These are phyloP conservation scores for Stictocephala bisonia DNA, from an alignment of 2,888 invertebrate genomes.

Conservation along the genomic window DNA sequence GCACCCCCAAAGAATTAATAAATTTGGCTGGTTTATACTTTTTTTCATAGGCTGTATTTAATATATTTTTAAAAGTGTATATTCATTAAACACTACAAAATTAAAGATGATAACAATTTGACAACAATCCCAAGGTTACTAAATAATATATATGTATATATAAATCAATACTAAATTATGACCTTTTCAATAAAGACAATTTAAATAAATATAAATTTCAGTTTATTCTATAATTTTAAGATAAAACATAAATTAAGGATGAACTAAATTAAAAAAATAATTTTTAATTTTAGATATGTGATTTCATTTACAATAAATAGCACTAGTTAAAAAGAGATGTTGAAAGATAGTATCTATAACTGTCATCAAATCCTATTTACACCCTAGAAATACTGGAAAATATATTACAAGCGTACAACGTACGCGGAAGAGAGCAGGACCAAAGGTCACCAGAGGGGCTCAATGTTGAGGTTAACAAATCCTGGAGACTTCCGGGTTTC, in stretches of 20 bases:
- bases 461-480: conserved; percentile 70
- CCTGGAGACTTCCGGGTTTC: conserved; percentile 74
- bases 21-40: too few relatives aligned
- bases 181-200: not conserved
- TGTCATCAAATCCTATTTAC: conserved; percentile 14
- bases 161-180: too few relatives aligned
- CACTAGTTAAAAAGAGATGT: conserved; percentile 12
- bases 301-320: conserved; percentile 29
- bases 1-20: too few relatives aligned
- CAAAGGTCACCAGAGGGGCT: conserved; percentile 73
- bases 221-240: not conserved
- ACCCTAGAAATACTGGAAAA: conserved; percentile 31
- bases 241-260: not conserved
- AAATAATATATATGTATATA: too few relatives aligned
- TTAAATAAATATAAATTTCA: conserved; percentile 1
- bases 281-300: conserved; percentile 32
- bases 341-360: conserved; percentile 24
- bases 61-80: too few relatives aligned
- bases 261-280: not conserved
- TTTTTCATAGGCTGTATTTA: too few relatives aligned
- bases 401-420: conserved; percentile 27
- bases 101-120: too few relatives aligned
- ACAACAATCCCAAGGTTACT: too few relatives aligned
- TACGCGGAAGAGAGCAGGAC: not conserved
- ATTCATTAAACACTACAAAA: too few relatives aligned